A percentile compares a stretch with the other conserved stretches of the same genome.
Conservation (phyloP, 2,113 vertebrate genomes). For the Telmatochromis brichardi region DNA sequence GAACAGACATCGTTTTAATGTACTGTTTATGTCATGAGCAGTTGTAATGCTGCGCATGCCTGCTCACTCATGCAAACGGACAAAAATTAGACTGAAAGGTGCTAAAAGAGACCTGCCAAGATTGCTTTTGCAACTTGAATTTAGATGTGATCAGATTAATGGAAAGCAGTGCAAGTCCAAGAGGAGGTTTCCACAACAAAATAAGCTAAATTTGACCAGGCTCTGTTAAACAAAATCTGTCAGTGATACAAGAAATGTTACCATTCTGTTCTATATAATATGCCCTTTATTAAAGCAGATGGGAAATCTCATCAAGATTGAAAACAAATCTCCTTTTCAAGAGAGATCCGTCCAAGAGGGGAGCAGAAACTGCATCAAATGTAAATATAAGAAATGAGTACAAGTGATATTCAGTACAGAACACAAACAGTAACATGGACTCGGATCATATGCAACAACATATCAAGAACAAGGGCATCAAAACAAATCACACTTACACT, state of each 20-base stretch:
- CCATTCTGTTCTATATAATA: not conserved
- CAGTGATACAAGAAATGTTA: not conserved
- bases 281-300: not conserved
- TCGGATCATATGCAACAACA: accelerated
- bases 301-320: not conserved
- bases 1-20: not conserved
- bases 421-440: not conserved
- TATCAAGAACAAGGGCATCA: not conserved
- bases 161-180: not conserved
- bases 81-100: not conserved
- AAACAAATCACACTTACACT: accelerated
- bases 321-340: accelerated
- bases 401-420: not conserved
- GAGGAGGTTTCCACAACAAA: not conserved
- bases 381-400: not conserved
- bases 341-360: accelerated
- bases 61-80: not conserved
- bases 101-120: not conserved
- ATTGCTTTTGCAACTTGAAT: not conserved
- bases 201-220: not conserved
- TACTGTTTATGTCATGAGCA: not conserved
- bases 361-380: not conserved
- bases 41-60: not conserved
- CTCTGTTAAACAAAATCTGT: not conserved
- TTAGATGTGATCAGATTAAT: not conserved